These are phyloP conservation scores for Moxostoma hubbsi DNA, from an alignment of 2,797 vertebrate species.

Conservation along the genomic window DNA sequence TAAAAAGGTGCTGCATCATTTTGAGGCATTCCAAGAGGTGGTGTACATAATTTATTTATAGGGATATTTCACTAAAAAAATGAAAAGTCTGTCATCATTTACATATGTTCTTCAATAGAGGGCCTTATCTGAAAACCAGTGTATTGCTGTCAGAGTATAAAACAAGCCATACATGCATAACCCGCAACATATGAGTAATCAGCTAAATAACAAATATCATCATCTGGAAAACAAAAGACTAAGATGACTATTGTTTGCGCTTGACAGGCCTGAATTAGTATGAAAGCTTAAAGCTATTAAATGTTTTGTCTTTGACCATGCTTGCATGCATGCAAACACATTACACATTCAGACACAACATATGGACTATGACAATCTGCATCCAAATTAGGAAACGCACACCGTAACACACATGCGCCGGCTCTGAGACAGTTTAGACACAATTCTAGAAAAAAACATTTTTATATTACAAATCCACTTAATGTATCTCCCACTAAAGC, in stretches of 20 bases:
- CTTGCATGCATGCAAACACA: slow-evolving; percentile 13
- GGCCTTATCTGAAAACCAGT: no score
- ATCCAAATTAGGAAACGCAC: slow-evolving; percentile 12
- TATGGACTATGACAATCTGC: slow-evolving; percentile 25
- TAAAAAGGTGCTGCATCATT: slow-evolving; percentile 45
- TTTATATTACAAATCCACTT: not conserved
- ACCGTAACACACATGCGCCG: not conserved
- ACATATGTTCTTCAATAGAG: no score
- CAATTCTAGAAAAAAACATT: not conserved
- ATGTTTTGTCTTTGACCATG: slow-evolving; percentile 26
- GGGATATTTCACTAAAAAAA: no score
- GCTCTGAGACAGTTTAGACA: not conserved
- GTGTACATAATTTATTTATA: not conserved
- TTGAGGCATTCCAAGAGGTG: slow-evolving; percentile 27
- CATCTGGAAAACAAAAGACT: not conserved
- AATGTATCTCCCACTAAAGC: not conserved
- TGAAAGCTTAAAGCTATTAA: slow-evolving; percentile 19
- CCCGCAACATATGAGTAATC: not conserved
- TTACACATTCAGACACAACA: slow-evolving; percentile 17
- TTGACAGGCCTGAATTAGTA: slow-evolving; percentile 24
- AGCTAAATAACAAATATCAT: not conserved
- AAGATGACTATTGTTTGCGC: not conserved
- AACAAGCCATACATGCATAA: not conserved
- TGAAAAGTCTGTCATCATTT: no score
- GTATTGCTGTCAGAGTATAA: not conserved